Evolutionary conservation across 2,888 invertebrate species (phyloP), one percentile per base, ranked within the genome.

Genomic region (Tuberolachnus salignus): DNA sequence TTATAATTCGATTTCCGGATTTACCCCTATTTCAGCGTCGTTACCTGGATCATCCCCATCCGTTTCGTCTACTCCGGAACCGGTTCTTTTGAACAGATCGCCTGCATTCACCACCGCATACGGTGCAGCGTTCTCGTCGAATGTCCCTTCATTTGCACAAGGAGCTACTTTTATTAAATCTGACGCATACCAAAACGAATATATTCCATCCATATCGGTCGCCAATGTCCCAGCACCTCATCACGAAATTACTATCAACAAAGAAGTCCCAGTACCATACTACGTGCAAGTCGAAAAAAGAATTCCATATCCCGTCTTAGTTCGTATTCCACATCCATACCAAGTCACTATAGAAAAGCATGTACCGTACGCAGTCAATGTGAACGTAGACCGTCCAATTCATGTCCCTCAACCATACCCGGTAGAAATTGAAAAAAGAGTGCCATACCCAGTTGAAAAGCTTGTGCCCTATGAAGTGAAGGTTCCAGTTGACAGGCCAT

Each of bases 241-340:
- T 72, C 93, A 91, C 84, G 92, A 92, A 82, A 90, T 94, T 26
- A 88, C 90, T 21, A 90, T 94, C 13, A 89, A 91, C 81, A 89
- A 93, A 67, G 90, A 90, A 80, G 89, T 94, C 0, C 92, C 91
- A 0, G 91, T 94, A 0, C 92, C 91, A 0, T 91, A 91, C 81
- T 91, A 93, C 6, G 89, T 94, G 46, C 82, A 82, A 70, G 80
- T 83, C 53, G 83, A 83, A 66, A 83, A 83, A 81, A 88, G 92
- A 81, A 88, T 93, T 0, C 91, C 93, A 0, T 91, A 91, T 84
- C 91, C 93, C 83, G 91, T 94, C 8, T 82, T 83, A 78, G 83
- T 83, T 89, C 92, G 83, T 53, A 83, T 83, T 1, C 93, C 90
- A 55, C 89, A 89, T 84, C 83, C 83, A 83, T 83, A 83, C 80